Conservation (phyloP, 2,113 vertebrate genomes). For the Upupa epops region DNA sequence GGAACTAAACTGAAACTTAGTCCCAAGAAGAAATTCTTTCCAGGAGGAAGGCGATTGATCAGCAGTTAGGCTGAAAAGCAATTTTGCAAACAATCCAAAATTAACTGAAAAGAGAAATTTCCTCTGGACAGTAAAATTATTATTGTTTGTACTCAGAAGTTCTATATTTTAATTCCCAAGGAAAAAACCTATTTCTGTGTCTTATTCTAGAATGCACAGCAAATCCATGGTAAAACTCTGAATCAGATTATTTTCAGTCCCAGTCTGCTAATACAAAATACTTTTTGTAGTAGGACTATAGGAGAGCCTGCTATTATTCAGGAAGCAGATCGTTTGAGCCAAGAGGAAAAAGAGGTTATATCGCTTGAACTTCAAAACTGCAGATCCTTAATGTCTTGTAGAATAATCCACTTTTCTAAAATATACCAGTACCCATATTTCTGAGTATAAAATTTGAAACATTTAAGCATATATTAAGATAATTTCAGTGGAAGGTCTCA, state of each 20-base stretch:
- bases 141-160: neutral
- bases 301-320: neutral
- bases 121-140: neutral
- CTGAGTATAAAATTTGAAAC: neutral
- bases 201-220: neutral
- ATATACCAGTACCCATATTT: neutral
- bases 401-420: neutral
- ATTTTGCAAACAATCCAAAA: slow-evolving; percentile 1
- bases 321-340: neutral
- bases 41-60: neutral
- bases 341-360: neutral
- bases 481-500: neutral
- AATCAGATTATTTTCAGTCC: neutral
- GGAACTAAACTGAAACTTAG: neutral
- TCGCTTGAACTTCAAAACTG: neutral
- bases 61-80: neutral
- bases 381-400: neutral
- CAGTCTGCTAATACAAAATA: neutral
- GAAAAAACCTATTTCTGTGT: neutral
- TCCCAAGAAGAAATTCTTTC: neutral
- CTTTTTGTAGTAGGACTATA: neutral
- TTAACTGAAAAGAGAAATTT: neutral
- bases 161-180: neutral
- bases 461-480: neutral
- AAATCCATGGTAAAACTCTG: slow-evolving; percentile 11